Conservation (phyloP, 2,797 vertebrate species). For the Rhynchonycteris naso region DNA sequence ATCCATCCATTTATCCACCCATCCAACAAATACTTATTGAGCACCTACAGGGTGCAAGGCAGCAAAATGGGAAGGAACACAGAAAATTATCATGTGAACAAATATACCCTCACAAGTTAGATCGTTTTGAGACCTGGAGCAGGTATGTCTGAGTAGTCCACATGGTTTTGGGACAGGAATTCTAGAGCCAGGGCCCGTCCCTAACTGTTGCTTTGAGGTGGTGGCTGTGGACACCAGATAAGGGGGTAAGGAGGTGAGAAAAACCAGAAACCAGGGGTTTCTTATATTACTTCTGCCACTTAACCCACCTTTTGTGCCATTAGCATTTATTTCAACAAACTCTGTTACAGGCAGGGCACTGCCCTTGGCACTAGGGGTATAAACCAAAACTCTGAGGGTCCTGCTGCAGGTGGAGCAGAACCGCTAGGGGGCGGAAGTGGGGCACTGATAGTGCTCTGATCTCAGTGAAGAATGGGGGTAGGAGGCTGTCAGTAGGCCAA, state of each 20-base stretch:
- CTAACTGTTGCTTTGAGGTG: not conserved
- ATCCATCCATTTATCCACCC: not conserved
- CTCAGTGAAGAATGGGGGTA: too few species aligned
- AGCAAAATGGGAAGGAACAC: not conserved
- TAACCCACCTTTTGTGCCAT: not conserved
- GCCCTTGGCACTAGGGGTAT: not conserved
- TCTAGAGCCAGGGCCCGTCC: too few species aligned
- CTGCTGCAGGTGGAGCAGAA: not conserved
- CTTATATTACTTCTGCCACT: not conserved
- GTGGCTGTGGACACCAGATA: not conserved
- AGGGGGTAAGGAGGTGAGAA: rapidly evolving
- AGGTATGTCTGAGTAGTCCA: too few species aligned
- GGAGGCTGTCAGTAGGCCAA: too few species aligned
- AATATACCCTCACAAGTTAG: not conserved
- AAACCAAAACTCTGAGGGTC: too few species aligned
- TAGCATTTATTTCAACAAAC: too few species aligned
- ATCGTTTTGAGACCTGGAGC: not conserved
- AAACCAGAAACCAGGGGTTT: not conserved
- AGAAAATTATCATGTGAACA: not conserved
- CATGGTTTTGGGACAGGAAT: too few species aligned
- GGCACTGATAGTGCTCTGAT: too few species aligned
- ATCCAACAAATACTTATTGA: not conserved
- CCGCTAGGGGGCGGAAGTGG: not conserved
- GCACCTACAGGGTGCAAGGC: not conserved
- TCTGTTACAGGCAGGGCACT: not conserved